A percentile compares a stretch with the other conserved stretches of the same genome.
phyloP scores from a whole-genome alignment of 2,888 invertebrate species.

The Erebia palarica region DNA sequence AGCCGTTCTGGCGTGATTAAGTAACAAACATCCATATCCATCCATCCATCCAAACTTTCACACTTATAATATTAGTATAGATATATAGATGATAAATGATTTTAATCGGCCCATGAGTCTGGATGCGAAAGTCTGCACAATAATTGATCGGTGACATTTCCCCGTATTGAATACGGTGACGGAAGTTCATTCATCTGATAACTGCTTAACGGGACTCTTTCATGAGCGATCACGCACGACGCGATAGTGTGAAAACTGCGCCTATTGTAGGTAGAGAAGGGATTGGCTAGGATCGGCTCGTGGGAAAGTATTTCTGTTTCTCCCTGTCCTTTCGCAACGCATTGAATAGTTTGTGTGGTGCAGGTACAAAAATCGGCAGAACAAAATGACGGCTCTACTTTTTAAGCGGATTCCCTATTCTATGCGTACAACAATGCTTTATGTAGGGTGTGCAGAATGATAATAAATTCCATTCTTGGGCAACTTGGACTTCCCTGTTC shows the following conservation, averaged over 20 bases:
- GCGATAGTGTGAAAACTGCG: slow-evolving; percentile 71
- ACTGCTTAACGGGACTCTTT: slow-evolving; percentile 58
- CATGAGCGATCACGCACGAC: slow-evolving; percentile 62
- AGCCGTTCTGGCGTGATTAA: too few relatives aligned
- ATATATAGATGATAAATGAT: not conserved
- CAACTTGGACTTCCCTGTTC: too few relatives aligned
- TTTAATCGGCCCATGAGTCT: not conserved
- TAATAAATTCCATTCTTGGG: too few relatives aligned
- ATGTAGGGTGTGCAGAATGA: too few relatives aligned
- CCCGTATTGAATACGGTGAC: slow-evolving; percentile 51
- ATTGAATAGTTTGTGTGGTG: slow-evolving; percentile 14
- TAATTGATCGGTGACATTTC: slow-evolving; percentile 49
- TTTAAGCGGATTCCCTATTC: too few relatives aligned
- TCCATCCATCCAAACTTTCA: too few relatives aligned
- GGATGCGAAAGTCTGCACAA: slow-evolving; percentile 53
- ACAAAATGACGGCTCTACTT: too few relatives aligned
- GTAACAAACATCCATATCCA: too few relatives aligned
- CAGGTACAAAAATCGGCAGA: not conserved
- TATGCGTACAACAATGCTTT: too few relatives aligned
- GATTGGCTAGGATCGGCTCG: slow-evolving; percentile 68
- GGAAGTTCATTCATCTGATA: slow-evolving; percentile 55
- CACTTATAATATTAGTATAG: too few relatives aligned
- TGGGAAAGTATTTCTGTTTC: slow-evolving; percentile 57
- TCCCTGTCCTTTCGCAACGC: slow-evolving; percentile 33
- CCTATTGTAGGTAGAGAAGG: slow-evolving; percentile 55